Base-by-base conservation (phyloP, 2,113 vertebrate species). In the Lota lota region DNA sequence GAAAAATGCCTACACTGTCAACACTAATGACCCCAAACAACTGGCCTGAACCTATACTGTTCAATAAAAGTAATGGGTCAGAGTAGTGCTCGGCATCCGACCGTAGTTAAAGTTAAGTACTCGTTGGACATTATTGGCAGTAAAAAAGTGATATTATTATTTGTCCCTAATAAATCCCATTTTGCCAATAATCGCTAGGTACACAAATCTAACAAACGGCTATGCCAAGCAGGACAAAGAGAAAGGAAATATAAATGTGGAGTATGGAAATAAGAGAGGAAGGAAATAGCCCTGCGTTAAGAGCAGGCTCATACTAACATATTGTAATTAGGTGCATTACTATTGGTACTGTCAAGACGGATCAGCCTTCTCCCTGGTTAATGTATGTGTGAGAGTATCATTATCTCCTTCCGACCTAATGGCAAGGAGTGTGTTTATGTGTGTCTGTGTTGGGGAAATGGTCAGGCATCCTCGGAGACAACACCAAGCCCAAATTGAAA, bases 251-350 rank as follows among this genome's bases (percentile, higher is more conserved):
- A 56, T 18, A 18, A 6, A 56, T 5, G 17, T 14, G 14, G 16
- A 4, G n/a, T 5, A 56, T 53, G 53, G 53, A 56, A 18, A 61
- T 28, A 63, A 70, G 64, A 83, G 72, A 76, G 72, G 40, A 17
- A 59, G 28, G 62, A 73, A 67, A 84, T 72, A 76, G 72, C 28
- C 47, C 67, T 64, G 68, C 72, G 65, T 70, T 64, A 73, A 73
- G 74, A 82, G 67, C 63, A 84, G 75, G 67, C 3, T 1, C 24
- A 14, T 50, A 66, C 76, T 80, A 74, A 71, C 70, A 60, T 81
- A 84, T 47, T 86, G 75, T 83, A 87, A 88, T 88, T 86, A 86
- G 84, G 67, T 78, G 77, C 62, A 21, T 21, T 81, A 85, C 74
- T 72, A 72, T 72, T 69, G 72, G 87, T 80, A 79, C 76, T 80